Evolutionary conservation across 2,888 invertebrate genomes (phyloP).

Genomic region (Epinotia bilunana): DNA sequence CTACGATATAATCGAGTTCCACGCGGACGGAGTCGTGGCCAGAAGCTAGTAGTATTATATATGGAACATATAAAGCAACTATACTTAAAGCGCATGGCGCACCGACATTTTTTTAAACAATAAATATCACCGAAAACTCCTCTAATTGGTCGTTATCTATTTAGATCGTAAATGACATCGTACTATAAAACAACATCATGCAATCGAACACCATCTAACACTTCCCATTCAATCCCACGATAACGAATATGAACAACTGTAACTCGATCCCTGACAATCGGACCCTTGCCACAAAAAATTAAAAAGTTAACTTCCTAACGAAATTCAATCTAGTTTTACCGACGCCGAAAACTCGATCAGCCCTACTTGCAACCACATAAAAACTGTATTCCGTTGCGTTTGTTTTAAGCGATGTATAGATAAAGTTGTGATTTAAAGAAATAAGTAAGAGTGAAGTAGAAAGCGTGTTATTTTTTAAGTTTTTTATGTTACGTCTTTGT

Average conservation of each 20-base stretch:
- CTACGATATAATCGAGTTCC: too few species aligned
- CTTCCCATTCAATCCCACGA: slow-evolving; percentile 21
- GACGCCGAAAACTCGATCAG: neutral
- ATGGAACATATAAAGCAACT: too few species aligned
- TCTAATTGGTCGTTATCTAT: slow-evolving; percentile 1
- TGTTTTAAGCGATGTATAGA: neutral
- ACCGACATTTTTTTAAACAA: too few species aligned
- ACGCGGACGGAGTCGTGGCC: too few species aligned
- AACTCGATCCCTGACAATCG: slow-evolving; percentile 56
- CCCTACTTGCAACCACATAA: neutral
- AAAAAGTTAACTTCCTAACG: slow-evolving; percentile 52
- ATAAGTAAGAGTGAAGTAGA: slow-evolving; percentile 43
- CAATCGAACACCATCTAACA: slow-evolving; percentile 19
- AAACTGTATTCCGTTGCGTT: neutral
- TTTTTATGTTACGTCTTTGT: slow-evolving; percentile 39
- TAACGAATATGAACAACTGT: slow-evolving; percentile 45
- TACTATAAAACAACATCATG: slow-evolving; percentile 18
- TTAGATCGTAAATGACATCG: neutral
- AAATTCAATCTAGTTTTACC: slow-evolving; percentile 15
- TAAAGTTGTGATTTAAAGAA: slow-evolving; percentile 24
- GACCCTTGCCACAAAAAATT: slow-evolving; percentile 55
- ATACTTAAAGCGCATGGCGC: too few species aligned
- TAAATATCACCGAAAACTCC: too few species aligned
- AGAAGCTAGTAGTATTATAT: too few species aligned
- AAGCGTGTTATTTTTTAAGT: slow-evolving; percentile 35